phyloP scores from a whole-genome alignment of 2,113 vertebrate species.

The Xiphophorus maculatus region DNA sequence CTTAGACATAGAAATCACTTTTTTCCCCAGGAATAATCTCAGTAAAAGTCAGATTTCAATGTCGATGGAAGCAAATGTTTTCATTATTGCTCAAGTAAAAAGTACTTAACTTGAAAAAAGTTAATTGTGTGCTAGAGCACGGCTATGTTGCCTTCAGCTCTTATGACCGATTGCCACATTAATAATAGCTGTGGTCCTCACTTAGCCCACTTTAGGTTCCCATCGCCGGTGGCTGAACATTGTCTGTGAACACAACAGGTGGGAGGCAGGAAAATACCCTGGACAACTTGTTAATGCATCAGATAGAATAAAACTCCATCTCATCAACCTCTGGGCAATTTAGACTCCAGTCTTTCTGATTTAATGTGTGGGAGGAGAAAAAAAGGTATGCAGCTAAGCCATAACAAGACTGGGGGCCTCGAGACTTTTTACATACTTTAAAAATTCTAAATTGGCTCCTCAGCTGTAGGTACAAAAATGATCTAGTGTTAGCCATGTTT shows the following conservation, averaged over 20 bases:
- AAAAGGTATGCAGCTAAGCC: constrained; percentile 26
- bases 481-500: neutral
- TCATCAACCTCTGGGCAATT: constrained; percentile 41
- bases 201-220: constrained; percentile 22
- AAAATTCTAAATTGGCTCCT: neutral
- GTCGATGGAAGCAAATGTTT: neutral
- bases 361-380: constrained; percentile 23
- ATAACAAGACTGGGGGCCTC: constrained; percentile 2
- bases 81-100: constrained; percentile 10
- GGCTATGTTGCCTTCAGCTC: neutral
- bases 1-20: too few relatives aligned
- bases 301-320: constrained; percentile 9
- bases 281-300: constrained; percentile 22
- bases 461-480: too few relatives aligned
- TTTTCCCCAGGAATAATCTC: too few relatives aligned
- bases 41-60: neutral
- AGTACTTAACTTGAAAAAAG: neutral
- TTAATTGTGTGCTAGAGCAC: neutral
- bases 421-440: neutral
- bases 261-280: constrained; percentile 44
- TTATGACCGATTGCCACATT: constrained; percentile 18
- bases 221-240: neutral
- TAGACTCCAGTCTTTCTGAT: constrained; percentile 15
- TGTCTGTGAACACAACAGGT: constrained; percentile 20
- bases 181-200: constrained; percentile 14